Percentiles rank a stretch among this genome's conserved stretches.
phyloP scores from a whole-genome alignment of 2,797 vertebrate species.

The Rhabdophis nuchalis region DNA sequence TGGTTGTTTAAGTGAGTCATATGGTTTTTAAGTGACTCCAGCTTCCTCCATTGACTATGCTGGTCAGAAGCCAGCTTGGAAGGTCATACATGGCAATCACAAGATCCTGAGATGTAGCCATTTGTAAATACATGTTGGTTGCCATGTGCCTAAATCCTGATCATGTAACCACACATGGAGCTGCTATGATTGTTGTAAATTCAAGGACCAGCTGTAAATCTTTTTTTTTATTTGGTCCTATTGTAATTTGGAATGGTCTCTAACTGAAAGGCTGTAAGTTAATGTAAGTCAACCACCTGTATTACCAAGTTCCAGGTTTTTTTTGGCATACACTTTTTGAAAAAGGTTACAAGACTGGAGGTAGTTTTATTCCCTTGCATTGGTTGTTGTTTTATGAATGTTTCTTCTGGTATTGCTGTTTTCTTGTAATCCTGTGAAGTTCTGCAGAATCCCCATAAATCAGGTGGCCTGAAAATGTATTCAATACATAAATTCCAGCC shows the following conservation, averaged over 20 bases:
- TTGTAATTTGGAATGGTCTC: neutral
- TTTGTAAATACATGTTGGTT: neutral
- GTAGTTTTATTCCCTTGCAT: neutral
- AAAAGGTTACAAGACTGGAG: neutral
- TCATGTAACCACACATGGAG: neutral
- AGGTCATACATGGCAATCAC: neutral
- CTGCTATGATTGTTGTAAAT: neutral
- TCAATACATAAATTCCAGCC: constrained; percentile 33
- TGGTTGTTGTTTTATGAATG: neutral
- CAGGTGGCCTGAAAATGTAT: constrained; percentile 12
- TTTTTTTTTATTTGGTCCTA: neutral
- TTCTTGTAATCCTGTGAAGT: neutral
- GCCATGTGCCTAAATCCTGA: neutral
- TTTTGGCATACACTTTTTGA: constrained; percentile 28
- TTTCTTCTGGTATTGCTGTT: neutral
- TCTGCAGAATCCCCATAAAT: neutral
- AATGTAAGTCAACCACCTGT: neutral
- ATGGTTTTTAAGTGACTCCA: neutral
- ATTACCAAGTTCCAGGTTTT: neutral
- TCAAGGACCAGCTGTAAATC: neutral
- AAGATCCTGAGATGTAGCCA: neutral
- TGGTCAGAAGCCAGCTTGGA: neutral
- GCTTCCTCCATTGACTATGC: neutral
- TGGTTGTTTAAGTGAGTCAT: neutral
- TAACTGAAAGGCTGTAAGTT: neutral